phyloP scores from a whole-genome alignment of 2,113 vertebrate genomes.

The Pionites leucogaster region DNA sequence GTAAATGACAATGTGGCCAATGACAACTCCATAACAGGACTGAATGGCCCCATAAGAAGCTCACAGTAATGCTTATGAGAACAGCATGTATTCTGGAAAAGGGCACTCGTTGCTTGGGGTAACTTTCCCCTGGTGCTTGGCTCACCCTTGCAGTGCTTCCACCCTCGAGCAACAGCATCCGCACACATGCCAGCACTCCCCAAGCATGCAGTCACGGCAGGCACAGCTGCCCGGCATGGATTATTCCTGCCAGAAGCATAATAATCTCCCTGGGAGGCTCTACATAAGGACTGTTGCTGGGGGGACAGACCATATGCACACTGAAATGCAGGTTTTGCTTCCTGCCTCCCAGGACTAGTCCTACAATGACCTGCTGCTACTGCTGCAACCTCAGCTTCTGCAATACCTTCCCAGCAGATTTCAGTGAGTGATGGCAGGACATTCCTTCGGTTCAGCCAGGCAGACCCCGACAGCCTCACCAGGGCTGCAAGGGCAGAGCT shows the following conservation, averaged over 20 bases:
- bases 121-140: background rate
- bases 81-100: background rate
- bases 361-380: background rate
- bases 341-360: background rate
- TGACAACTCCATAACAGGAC: background rate
- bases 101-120: background rate
- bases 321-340: conserved; percentile 15
- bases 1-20: background rate
- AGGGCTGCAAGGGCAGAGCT: background rate
- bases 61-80: background rate
- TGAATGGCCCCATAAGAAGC: background rate
- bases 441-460: background rate
- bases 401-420: background rate
- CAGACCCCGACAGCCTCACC: background rate
- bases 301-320: background rate
- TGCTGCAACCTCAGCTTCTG: background rate
- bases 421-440: background rate
- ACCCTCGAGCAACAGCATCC: background rate
- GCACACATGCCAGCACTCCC: accelerated
- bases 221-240: background rate
- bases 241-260: conserved; percentile 39
- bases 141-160: background rate
- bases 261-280: conserved; percentile 30
- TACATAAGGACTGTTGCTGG: background rate
- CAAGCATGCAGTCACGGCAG: accelerated